These are phyloP conservation scores for Limnephilus lunatus DNA, from an alignment of 2,888 invertebrate genomes.

Conservation along the genomic window DNA sequence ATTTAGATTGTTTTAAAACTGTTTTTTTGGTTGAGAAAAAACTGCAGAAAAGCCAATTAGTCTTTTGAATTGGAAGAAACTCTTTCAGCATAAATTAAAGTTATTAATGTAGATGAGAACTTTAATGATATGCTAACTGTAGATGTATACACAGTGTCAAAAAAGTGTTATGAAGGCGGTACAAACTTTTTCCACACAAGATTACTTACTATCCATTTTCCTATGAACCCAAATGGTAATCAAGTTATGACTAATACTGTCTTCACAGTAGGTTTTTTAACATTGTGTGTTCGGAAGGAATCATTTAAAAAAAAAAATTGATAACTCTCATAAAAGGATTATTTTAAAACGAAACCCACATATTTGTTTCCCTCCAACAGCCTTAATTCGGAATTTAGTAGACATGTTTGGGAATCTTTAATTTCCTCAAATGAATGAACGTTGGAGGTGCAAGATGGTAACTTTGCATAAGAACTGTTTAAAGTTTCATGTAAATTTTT, in stretches of 20 bases:
- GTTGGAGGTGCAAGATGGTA: neutral
- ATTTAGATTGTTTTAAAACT: neutral
- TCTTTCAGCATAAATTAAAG: neutral
- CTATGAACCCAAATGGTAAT: neutral
- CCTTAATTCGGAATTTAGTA: neutral
- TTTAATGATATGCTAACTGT: neutral
- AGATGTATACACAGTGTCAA: neutral
- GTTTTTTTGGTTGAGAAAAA: neutral
- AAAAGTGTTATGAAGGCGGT: neutral
- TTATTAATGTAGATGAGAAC: neutral
- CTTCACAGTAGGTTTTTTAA: neutral
- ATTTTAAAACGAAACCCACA: no score
- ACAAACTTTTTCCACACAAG: neutral
- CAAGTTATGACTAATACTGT: neutral
- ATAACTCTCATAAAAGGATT: no score
- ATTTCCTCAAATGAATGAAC: neutral
- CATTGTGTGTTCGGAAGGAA: neutral
- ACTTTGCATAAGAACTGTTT: neutral
- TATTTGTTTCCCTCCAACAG: neutral
- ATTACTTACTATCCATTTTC: neutral
- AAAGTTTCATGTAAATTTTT: neutral
- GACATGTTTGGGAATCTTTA: neutral
- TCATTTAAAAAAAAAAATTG: neutral
- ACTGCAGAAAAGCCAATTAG: neutral
- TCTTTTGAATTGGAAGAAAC: neutral